Conservation (phyloP, 2,888 invertebrate species). For the Leptopilina syphax region DNA sequence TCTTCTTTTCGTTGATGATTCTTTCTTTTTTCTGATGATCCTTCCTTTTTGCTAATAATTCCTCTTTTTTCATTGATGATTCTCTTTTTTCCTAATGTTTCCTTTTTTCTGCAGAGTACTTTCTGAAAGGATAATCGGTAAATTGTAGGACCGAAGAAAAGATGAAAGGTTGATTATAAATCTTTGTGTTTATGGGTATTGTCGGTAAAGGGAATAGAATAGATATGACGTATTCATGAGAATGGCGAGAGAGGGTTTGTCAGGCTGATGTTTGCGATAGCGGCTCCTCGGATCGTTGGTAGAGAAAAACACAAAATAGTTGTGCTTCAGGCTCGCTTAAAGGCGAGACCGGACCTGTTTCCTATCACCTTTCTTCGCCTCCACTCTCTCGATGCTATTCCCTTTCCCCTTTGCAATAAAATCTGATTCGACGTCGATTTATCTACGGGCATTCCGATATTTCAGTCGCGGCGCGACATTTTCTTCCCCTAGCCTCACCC, state of each 20-base stretch:
- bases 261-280: slow-evolving; percentile 72
- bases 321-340: slow-evolving; percentile 66
- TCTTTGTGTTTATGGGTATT: slow-evolving; percentile 62
- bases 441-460: slow-evolving; percentile 71
- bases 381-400: slow-evolving; percentile 51
- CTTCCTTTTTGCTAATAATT: too few relatives aligned
- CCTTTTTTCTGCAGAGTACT: too few relatives aligned
- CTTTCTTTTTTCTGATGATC: too few relatives aligned
- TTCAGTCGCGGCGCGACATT: slow-evolving; percentile 62
- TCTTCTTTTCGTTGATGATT: too few relatives aligned
- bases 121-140: neutral
- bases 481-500: slow-evolving; percentile 55
- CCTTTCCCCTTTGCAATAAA: slow-evolving; percentile 66
- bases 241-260: slow-evolving; percentile 65
- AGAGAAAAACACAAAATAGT: slow-evolving; percentile 74
- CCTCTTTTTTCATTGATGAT: too few relatives aligned
- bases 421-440: slow-evolving; percentile 75
- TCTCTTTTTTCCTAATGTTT: too few relatives aligned
- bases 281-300: slow-evolving; percentile 64
- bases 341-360: slow-evolving; percentile 75
- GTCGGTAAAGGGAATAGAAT: slow-evolving; percentile 68
- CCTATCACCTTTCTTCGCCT: slow-evolving; percentile 73
- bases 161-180: slow-evolving; percentile 6
- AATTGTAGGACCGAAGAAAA: slow-evolving; percentile 4
- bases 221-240: slow-evolving; percentile 75